These are phyloP conservation scores for Fringilla coelebs DNA, from an alignment of 2,797 vertebrate genomes.

Conservation along the genomic window DNA sequence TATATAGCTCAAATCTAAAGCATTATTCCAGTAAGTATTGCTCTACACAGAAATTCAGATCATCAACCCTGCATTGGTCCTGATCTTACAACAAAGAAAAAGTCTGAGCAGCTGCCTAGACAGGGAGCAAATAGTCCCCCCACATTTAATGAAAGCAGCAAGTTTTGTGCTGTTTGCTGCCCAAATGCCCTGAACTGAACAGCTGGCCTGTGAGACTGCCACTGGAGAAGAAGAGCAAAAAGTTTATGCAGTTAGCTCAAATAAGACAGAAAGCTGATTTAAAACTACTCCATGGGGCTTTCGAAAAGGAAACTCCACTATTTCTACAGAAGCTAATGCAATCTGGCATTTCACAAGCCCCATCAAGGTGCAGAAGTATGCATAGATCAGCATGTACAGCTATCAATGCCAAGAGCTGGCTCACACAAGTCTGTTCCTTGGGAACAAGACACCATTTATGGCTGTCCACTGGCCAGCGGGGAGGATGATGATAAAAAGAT, in stretches of 20 bases:
- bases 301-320: background rate
- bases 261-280: background rate
- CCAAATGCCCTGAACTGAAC: background rate
- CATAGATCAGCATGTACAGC: background rate
- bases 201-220: fast-evolving
- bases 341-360: background rate
- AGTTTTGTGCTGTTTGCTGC: background rate
- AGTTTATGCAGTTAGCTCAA: background rate
- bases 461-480: background rate
- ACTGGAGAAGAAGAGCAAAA: background rate
- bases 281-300: background rate
- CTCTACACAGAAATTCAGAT: background rate
- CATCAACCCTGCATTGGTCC: background rate
- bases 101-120: background rate
- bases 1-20: background rate
- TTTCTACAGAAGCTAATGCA: background rate
- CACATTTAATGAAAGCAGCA: background rate
- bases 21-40: background rate
- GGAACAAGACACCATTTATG: background rate
- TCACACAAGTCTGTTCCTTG: background rate
- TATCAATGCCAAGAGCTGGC: background rate
- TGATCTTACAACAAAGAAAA: background rate
- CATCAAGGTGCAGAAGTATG: background rate
- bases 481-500: background rate
- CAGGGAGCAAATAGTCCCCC: background rate